phyloP scores from a whole-genome alignment of 2,797 vertebrate genomes.

The Sardinella longiceps region DNA sequence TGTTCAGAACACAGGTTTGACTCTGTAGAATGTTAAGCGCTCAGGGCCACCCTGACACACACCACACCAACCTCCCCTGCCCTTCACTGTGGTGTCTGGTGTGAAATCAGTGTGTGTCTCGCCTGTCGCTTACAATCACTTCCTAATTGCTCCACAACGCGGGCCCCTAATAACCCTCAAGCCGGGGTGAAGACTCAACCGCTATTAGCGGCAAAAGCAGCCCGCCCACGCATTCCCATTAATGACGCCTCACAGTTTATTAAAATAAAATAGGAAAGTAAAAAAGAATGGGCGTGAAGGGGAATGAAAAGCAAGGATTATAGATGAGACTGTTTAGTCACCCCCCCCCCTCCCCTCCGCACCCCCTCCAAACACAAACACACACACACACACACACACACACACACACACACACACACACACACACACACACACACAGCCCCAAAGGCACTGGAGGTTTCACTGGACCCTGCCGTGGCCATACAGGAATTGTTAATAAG shows the following conservation, averaged over 20 bases:
- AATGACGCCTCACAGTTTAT: conserved; percentile 60
- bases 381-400: too few species aligned
- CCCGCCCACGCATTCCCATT: conserved; percentile 61
- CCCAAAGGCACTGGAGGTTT: conserved; percentile 40
- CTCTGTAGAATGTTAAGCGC: too few species aligned
- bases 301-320: conserved; percentile 47
- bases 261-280: background rate
- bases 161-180: conserved; percentile 46
- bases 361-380: too few species aligned
- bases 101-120: conserved; percentile 35
- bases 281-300: background rate
- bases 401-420: too few species aligned
- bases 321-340: conserved; percentile 56
- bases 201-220: conserved; percentile 64
- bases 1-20: too few species aligned
- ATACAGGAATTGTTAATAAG: conserved; percentile 65
- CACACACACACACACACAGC: too few species aligned
- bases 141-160: conserved; percentile 62
- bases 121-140: conserved; percentile 60
- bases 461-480: conserved; percentile 36
- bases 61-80: background rate
- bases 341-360: too few species aligned
- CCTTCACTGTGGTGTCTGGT: conserved; percentile 2
- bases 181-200: conserved; percentile 40
- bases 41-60: background rate